A percentile compares a stretch with the other conserved stretches of the same genome.
Evolutionary conservation across 2,113 vertebrate species (phyloP).

Genomic region (Mastomys coucha): DNA sequence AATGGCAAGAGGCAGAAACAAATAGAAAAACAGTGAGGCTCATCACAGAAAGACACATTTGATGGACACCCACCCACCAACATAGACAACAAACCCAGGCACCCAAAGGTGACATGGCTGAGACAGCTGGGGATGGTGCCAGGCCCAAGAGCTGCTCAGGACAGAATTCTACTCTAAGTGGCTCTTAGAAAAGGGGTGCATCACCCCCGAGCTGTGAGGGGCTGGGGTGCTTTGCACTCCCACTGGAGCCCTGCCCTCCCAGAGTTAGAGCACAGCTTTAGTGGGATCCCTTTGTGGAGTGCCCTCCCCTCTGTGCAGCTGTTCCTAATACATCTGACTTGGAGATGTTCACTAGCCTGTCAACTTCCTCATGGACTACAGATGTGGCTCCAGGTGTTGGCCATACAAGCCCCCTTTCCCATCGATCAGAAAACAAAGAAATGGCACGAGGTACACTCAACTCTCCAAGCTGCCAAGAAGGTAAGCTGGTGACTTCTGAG

Average conservation of each 20-base stretch:
- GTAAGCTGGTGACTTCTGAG: neutral
- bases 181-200: neutral
- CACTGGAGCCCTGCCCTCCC: neutral
- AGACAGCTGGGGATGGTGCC: neutral
- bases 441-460: no score
- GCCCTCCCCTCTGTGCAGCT: neutral
- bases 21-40: neutral
- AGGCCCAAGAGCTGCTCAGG: neutral
- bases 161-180: neutral
- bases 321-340: neutral
- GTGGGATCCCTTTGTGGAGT: accelerated
- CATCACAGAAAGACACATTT: accelerated
- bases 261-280: accelerated
- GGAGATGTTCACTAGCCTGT: neutral
- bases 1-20: no score
- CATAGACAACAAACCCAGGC: neutral
- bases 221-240: neutral
- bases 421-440: neutral
- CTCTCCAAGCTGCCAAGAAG: neutral
- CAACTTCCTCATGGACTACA: neutral
- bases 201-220: neutral
- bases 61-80: neutral
- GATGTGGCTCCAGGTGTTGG: neutral
- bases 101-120: neutral
- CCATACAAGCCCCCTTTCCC: neutral